Conservation (phyloP, 2,113 vertebrate genomes). For the Sphyrna mokarran region DNA sequence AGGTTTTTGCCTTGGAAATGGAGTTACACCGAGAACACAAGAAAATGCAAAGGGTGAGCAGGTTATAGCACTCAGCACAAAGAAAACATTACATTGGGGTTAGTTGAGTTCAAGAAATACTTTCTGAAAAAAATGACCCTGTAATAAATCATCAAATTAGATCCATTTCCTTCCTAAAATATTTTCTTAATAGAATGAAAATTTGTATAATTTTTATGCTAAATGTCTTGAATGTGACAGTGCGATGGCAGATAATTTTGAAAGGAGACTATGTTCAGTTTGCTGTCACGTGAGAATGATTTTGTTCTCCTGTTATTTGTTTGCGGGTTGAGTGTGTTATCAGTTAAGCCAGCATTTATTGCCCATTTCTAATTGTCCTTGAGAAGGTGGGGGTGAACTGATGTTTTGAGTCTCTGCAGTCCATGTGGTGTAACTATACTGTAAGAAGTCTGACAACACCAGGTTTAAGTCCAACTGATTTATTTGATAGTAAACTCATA, state of each 20-base stretch:
- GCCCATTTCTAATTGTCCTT: no score
- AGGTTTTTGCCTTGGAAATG: slow-evolving; percentile 92
- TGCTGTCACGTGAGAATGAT: not conserved
- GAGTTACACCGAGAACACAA: slow-evolving; percentile 91
- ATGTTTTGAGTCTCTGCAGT: no score
- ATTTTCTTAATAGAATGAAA: not conserved
- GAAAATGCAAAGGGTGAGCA: slow-evolving; percentile 89
- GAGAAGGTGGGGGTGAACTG: no score
- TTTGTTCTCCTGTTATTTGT: not conserved
- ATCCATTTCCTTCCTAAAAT: not conserved
- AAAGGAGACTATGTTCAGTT: not conserved
- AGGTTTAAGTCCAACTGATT: no score
- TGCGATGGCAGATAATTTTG: not conserved
- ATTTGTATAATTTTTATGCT: not conserved
- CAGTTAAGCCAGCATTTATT: no score
- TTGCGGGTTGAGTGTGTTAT: no score
- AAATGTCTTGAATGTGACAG: not conserved
- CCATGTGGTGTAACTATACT: no score
- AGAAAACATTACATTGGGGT: not conserved
- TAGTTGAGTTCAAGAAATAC: not conserved
- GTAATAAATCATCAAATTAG: not conserved
- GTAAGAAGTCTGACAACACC: no score
- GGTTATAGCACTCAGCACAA: not conserved
- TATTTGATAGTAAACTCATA: no score
- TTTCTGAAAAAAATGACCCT: not conserved